These are phyloP conservation scores for Stichodactyla helianthus DNA, from an alignment of 64 coral and sea anemone genomes.

Conservation along the genomic window DNA sequence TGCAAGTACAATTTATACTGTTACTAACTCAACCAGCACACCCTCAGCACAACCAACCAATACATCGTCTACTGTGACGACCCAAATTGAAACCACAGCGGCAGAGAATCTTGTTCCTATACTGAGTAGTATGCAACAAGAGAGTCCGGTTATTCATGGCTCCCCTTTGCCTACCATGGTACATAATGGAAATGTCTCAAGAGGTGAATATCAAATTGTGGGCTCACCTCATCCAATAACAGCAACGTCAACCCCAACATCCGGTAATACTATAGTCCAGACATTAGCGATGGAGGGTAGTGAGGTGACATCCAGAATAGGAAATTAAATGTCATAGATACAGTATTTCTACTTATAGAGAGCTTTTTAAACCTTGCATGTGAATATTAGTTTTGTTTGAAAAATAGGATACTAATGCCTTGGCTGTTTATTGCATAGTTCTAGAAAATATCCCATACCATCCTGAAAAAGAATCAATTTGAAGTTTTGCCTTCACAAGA, in stretches of 20 bases:
- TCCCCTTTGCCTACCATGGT: constrained; percentile 87
- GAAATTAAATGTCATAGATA: constrained; percentile 30
- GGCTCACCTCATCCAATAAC: constrained; percentile 64
- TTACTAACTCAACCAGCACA: constrained; percentile 59
- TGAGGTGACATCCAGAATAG: constrained; percentile 31
- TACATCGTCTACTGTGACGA: constrained; percentile 49
- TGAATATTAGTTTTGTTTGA: not conserved
- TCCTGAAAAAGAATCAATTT: no score
- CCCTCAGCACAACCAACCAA: constrained; percentile 51
- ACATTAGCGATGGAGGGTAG: constrained; percentile 31
- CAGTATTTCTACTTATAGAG: constrained; percentile 4
- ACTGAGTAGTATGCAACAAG: constrained; percentile 61
- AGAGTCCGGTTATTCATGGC: constrained; percentile 70
- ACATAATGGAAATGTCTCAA: constrained; percentile 64
- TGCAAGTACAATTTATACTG: constrained; percentile 61
- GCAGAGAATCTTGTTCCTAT: constrained; percentile 74
- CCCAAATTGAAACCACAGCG: constrained; percentile 54
- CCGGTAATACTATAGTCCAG: constrained; percentile 45
- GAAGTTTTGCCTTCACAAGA: no score
- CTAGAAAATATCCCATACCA: not conserved
- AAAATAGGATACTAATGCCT: not conserved
- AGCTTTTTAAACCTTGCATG: not conserved
- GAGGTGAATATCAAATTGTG: constrained; percentile 54
- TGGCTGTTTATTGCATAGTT: not conserved
- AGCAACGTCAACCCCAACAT: constrained; percentile 5